These are phyloP conservation scores for Hoplodrina blanda DNA, from an alignment of 2,888 invertebrate species.

Conservation along the genomic window DNA sequence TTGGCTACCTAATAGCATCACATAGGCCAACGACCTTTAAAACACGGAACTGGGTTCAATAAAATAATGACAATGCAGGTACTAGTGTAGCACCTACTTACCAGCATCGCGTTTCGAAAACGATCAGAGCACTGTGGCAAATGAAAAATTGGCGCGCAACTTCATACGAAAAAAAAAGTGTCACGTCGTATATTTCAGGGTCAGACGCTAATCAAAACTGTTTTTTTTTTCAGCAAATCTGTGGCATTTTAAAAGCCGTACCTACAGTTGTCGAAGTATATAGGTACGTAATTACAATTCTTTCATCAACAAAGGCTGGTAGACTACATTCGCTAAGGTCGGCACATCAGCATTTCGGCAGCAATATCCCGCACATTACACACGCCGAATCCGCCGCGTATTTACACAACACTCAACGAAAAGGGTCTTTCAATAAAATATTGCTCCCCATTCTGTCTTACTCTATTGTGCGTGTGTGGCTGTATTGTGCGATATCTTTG, in stretches of 20 bases:
- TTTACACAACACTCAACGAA: constrained; percentile 90
- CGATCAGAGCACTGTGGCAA: no score
- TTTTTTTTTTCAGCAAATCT: no score
- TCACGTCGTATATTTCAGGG: no score
- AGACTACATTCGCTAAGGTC: constrained; percentile 67
- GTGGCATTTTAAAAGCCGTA: no score
- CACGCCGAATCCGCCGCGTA: constrained; percentile 81
- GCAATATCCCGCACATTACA: constrained; percentile 86
- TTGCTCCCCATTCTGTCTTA: constrained; percentile 88
- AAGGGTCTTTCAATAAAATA: constrained; percentile 90
- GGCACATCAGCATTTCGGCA: constrained; percentile 66
- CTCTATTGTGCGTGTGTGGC: constrained; percentile 84
- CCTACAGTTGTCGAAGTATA: neutral
- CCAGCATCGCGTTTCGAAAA: neutral
- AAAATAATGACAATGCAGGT: neutral
- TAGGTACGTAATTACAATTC: constrained; percentile 47
- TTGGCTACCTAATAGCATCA: constrained; percentile 28
- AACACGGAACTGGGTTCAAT: constrained; percentile 17
- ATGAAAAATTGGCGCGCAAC: no score
- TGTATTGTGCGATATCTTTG: constrained; percentile 76
- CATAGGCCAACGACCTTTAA: constrained; percentile 34
- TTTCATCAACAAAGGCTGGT: constrained; percentile 24
- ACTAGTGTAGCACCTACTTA: neutral
- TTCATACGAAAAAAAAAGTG: no score
- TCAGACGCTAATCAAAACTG: no score